Evolutionary conservation across 2,888 invertebrate genomes (phyloP), one percentile per base, ranked within the genome.

Genomic region (Megamerina dolium): DNA sequence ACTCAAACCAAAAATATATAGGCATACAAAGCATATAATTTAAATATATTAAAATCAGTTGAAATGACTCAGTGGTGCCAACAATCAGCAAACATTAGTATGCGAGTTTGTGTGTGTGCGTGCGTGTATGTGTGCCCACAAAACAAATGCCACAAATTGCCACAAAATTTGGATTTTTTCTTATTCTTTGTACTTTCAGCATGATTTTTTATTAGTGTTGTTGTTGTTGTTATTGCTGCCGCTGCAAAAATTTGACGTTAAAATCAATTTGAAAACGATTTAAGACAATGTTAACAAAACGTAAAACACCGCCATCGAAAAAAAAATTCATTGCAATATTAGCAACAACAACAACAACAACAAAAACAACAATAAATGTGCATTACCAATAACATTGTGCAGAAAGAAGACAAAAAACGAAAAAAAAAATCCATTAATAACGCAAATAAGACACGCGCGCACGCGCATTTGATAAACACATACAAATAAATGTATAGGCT

Each of bases 251-350:
- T 43, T 43, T 43, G 43, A 43, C 43, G 43, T 43, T 32, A 41
- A 46, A 46, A 46, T 46, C 46, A 43, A 46, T 43, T 43, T 46
- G 40, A 43, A 37, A 43, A 46, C 43, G 43, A 46, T 43, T 40
- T 46, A 40, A 46, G 46, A 46, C 46, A 46, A 46, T 42, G 45
- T 45, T 45, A 41, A 46, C 44, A 45, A 44, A 44, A 44, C 43
- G 29, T 36, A 35, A 36, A 41, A 41, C 27, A 27, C 27, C 3
- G 27, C 5, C 27, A 27, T 27, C 10, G 13, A 27, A 27, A 13
- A 3, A n/a, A 27, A 27, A 27, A 27, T n/a, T n/a, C n/a, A n/a
- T n/a, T n/a, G n/a, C n/a, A n/a, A n/a, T n/a, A n/a, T n/a, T n/a
- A n/a, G n/a, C n/a, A n/a, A n/a, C n/a, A n/a, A n/a, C n/a, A n/a